Evolutionary conservation across 2,888 invertebrate species (phyloP).

Genomic region (Rhogogaster chlorosoma): DNA sequence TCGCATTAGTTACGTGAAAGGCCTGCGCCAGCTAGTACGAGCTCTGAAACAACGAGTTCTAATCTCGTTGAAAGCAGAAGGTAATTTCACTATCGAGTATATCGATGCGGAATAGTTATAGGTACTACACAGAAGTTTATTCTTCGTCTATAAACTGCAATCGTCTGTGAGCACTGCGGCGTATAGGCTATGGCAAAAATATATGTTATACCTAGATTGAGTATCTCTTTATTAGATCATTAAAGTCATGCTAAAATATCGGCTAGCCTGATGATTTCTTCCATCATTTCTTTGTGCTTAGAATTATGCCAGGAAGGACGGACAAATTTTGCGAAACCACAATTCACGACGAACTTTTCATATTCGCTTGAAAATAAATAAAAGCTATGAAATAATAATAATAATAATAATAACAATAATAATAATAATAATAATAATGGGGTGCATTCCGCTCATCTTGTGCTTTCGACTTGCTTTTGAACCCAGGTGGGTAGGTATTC

Average conservation of each 20-base stretch:
- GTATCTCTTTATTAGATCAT: background rate
- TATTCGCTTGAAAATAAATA: background rate
- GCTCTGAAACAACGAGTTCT: slow-evolving; percentile 68
- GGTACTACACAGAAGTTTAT: slow-evolving; percentile 39
- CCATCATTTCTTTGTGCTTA: background rate
- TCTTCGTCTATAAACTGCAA: slow-evolving; percentile 39
- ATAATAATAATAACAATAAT: background rate
- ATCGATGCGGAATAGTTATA: slow-evolving; percentile 38
- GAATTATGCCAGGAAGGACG: background rate
- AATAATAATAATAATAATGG: background rate
- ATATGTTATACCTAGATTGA: background rate
- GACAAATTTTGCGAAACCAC: background rate
- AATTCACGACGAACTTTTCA: background rate
- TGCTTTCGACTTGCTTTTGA: slow-evolving; percentile 1
- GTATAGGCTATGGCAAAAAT: background rate
- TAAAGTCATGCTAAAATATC: background rate
- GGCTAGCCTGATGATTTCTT: background rate
- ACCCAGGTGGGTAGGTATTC: background rate
- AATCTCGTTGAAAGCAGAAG: slow-evolving; percentile 72
- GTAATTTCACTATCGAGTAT: slow-evolving; percentile 67
- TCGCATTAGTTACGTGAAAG: background rate
- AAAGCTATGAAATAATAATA: background rate
- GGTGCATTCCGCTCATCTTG: background rate
- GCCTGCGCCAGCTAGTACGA: slow-evolving; percentile 1
- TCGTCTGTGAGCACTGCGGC: slow-evolving; percentile 23